Evolutionary conservation across 37 sponge, comb jelly and placozoan species (phyloP), one percentile per base, ranked within the genome.

Genomic region (Geodia barretti): DNA sequence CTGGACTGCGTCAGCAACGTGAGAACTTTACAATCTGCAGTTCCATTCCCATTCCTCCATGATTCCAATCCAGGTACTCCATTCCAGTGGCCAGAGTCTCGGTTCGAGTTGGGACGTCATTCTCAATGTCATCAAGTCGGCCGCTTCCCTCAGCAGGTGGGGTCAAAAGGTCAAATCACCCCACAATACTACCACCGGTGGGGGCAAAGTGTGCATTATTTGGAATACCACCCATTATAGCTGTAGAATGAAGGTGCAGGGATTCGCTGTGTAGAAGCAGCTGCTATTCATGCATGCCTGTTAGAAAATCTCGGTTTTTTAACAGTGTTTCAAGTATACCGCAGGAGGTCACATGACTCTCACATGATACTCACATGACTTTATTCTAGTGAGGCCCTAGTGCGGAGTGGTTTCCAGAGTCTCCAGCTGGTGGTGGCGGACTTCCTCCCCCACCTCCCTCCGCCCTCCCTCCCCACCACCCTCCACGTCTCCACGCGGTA

Each of bases 351-450:
- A n/a, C n/a, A n/a, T n/a, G n/a, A n/a, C n/a, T n/a, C n/a, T n/a
- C n/a, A n/a, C n/a, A n/a, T n/a, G n/a, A n/a, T n/a, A n/a, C n/a
- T n/a, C n/a, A n/a, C n/a, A n/a, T n/a, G n/a, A n/a, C n/a, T n/a
- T n/a, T n/a, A n/a, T n/a, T n/a, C n/a, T n/a, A 92, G 92, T 88
- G 92, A 92, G 39, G 24, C 60, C 34, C 68, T 92, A 38, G 79
- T 96, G 0, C 72, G 92, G 24, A 61, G 42, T 73, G 99, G 93
- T 1, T 98, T 95, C 83, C 92, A 88, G 68, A 83, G 87, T 60
- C 92, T 95, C 1, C 99, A 98, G 71, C 78, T 96, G 73, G 62
- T 98, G 14, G 84, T 96, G 0, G 79, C 94, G 8, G 99, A 98
- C 92, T 98, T 85, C 72, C 87, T 96, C 4, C 87, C 92, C 20